A percentile compares a stretch with the other conserved stretches of the same genome.
phyloP scores from a whole-genome alignment of 2,797 vertebrate genomes.

The Parambassis ranga region DNA sequence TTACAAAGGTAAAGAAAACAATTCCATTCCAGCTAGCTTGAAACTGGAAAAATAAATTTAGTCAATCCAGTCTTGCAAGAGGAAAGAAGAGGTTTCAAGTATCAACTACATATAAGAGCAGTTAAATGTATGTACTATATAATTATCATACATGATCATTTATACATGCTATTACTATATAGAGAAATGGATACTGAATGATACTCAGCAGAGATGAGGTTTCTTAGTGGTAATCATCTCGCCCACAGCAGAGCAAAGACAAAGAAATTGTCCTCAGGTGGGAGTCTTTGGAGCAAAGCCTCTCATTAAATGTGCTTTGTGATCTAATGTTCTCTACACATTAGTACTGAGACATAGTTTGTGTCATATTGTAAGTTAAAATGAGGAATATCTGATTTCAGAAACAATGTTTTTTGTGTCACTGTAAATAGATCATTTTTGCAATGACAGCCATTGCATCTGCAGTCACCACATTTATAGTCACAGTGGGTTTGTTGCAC shows the following conservation, averaged over 20 bases:
- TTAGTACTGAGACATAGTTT: background rate
- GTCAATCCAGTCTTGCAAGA: too few species aligned
- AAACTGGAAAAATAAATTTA: too few species aligned
- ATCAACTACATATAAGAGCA: too few species aligned
- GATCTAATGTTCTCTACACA: background rate
- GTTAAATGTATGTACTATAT: background rate
- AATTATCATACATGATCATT: background rate
- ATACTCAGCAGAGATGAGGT: background rate
- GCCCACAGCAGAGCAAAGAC: background rate
- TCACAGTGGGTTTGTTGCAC: too few species aligned
- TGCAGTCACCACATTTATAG: too few species aligned
- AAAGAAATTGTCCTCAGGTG: background rate
- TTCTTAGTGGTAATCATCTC: background rate
- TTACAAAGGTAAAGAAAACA: background rate
- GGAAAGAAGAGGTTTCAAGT: too few species aligned
- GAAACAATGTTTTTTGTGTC: background rate
- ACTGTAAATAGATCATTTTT: too few species aligned
- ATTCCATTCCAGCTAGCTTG: too few species aligned
- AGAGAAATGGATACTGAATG: background rate
- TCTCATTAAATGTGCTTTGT: background rate
- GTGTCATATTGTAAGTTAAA: background rate
- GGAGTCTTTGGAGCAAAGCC: background rate
- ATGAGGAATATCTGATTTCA: background rate
- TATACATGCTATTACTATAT: background rate
- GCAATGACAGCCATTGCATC: too few species aligned